These are phyloP conservation scores for Sarcophaga bullata DNA, from an alignment of 1,140 invertebrate species.

Conservation along the genomic window DNA sequence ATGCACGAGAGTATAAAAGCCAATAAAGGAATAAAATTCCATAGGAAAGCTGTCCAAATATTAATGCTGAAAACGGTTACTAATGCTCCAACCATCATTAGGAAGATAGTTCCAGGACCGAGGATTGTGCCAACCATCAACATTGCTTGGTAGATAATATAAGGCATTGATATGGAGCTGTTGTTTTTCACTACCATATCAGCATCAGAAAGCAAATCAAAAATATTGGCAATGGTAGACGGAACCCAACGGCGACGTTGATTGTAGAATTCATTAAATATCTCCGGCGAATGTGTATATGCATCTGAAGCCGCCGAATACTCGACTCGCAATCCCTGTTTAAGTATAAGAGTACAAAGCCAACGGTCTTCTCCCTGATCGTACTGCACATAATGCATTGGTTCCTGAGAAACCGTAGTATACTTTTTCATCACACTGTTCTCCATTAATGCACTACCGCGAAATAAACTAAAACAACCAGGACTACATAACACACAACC, in stretches of 20 bases:
- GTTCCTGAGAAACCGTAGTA: constrained; percentile 81
- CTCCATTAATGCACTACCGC: constrained; percentile 89
- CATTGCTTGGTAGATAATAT: constrained; percentile 83
- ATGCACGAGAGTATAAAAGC: constrained; percentile 82
- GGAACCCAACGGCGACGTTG: constrained; percentile 89
- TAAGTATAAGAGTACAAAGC: constrained; percentile 86
- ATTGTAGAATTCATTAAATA: constrained; percentile 89
- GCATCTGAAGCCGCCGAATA: constrained; percentile 94
- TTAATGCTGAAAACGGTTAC: constrained; percentile 82
- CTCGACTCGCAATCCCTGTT: constrained; percentile 88
- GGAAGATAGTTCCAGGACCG: constrained; percentile 80
- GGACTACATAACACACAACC: constrained; percentile 90
- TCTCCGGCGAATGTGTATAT: constrained; percentile 89
- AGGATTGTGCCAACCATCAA: constrained; percentile 67
- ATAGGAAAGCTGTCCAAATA: constrained; percentile 81
- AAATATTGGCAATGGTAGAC: constrained; percentile 88
- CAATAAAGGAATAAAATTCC: constrained; percentile 80
- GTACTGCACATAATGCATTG: constrained; percentile 90
- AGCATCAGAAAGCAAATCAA: constrained; percentile 81
- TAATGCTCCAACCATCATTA: constrained; percentile 91
- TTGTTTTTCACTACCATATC: constrained; percentile 82
- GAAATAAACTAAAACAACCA: constrained; percentile 91
- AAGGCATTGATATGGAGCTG: constrained; percentile 85
- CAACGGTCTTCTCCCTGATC: constrained; percentile 92
- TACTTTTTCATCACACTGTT: constrained; percentile 91